Evolutionary conservation across 1,140 invertebrate genomes (phyloP), one percentile per base, ranked within the genome.

Genomic region (Musca domestica): DNA sequence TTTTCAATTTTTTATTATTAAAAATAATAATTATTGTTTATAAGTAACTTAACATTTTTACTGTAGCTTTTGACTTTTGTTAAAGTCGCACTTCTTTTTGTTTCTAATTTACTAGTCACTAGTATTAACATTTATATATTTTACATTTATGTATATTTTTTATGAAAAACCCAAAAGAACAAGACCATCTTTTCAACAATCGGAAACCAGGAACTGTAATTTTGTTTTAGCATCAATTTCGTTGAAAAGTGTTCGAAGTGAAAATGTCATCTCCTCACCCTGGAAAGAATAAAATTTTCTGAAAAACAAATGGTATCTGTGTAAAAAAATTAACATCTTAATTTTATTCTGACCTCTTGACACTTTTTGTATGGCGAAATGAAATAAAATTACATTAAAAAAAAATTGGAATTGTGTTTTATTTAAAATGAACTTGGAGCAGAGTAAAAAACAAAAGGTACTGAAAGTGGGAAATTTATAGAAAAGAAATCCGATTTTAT

Each of bases 301-400:
- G 1, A 51, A 51, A 51, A 51, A n/a, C n/a, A 61, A 61, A 61
- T 61, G 56, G 56, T 61, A 61, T 61, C 56, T 61, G 56, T 61
- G 34, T 41, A 41, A 41, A 41, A n/a, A 30, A 61, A 61, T 10
- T 61, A 61, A 34, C 56, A 61, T 61, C 56, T 58, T 4, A 61
- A 61, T 17, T 34, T 61, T 61, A 17, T 41, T 30, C 9, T 30
- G 27, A 30, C 3, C 9, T 41, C 10, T 10, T 41, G 12, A 41
- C 34, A 41, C 56, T 34, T 61, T 41, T 58, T 34, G n/a, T n/a
- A n/a, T 7, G 6, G 3, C 4, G 19, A 61, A 56, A 61, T 22
- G 34, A 61, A 61, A 61, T 30, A 61, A 64, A 48, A 64, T 48
- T 48, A 64, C 23, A 12, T 30, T 30, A 30, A 51, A 48, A 27